A percentile compares a stretch with the other conserved stretches of the same genome.
Conservation (phyloP, 2,113 vertebrate genomes). For the Ctenomys sociabilis region DNA sequence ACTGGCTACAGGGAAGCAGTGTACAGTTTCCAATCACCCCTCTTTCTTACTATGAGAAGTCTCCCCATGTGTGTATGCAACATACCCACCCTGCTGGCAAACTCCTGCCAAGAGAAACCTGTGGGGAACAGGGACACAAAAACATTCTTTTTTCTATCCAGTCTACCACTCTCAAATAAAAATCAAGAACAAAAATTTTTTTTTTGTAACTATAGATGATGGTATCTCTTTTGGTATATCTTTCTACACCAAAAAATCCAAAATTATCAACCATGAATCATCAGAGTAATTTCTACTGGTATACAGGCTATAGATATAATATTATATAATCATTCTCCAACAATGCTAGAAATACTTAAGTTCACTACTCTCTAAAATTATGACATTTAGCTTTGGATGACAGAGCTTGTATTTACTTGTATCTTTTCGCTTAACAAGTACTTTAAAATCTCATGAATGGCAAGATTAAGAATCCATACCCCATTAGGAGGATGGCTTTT, state of each 20-base stretch:
- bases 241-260: neutral
- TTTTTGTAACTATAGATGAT: neutral
- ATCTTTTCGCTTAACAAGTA: neutral
- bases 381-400: neutral
- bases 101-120: neutral
- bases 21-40: neutral
- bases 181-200: neutral
- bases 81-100: neutral
- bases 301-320: neutral
- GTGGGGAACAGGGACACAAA: neutral
- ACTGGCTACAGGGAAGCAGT: neutral
- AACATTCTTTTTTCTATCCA: neutral
- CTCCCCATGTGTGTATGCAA: neutral
- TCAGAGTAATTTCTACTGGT: neutral
- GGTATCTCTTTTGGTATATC: neutral
- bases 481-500: too few relatives aligned
- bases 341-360: neutral
- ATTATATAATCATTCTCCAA: neutral
- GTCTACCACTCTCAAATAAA: neutral
- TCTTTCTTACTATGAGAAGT: neutral
- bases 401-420: neutral
- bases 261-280: neutral
- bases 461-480: too few relatives aligned
- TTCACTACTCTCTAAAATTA: neutral
- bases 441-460: too few relatives aligned